Evolutionary conservation across 2,113 vertebrate genomes (phyloP), one percentile per base, ranked within the genome.

Genomic region (Ia io): DNA sequence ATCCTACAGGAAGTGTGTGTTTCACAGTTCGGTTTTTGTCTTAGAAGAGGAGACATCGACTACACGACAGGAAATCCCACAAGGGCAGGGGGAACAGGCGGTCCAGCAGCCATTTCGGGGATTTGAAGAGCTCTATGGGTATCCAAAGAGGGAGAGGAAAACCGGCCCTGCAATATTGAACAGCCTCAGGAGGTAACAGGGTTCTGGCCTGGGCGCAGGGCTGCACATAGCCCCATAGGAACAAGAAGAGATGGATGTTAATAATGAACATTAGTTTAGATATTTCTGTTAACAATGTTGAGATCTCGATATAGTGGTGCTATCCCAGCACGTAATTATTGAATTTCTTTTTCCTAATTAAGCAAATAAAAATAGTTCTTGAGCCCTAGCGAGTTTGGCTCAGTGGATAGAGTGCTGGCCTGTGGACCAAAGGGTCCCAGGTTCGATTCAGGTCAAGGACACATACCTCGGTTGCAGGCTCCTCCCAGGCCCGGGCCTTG

Each of bases 1-100:
- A 91, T 90, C 78, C 77, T 79, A 35, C 8, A 79, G 91, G 71
- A 90, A 93, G 92, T 70, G 69, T 59, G 35, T 47, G 9, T 93
- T 84, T 92, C 69, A 69, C 63, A 47, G 65, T 92, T 92, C 78
- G 14, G 23, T 71, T 96, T 96, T 88, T 73, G 23, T 83, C 73
- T 90, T 86, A 69, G 11, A 84, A 69, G 35, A 87, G 82, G 25
- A 80, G 90, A 87, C 84, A 80, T 63, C 69, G 32, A 32, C 80
- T 63, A 18, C 18, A 22, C 1, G 5, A 90, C 65, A 87, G 51
- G 12, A 88, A 92, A 94, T n/a, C 63, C 51, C 40, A 61, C 2
- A 3, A 61, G 28, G 35, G 42, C 32, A 23, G 23, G 35, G 9
- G 32, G 63, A 23, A 6, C n/a, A 6, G 14, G 37, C 42, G 65